Evolutionary conservation across 1,140 invertebrate species (phyloP).

Genomic region (Marisa cornuarietis): DNA sequence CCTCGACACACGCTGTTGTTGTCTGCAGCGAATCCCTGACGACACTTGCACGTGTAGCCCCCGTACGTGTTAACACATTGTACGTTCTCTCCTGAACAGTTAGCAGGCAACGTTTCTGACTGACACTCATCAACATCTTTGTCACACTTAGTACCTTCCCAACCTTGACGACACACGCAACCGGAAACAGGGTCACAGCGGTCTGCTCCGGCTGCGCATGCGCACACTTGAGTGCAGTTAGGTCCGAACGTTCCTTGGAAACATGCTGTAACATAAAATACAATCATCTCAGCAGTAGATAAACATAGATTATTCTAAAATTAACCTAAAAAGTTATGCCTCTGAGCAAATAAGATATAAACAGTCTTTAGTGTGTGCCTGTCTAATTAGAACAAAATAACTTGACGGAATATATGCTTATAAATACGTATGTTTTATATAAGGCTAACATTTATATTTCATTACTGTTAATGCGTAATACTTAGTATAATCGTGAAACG

Average conservation of each 20-base stretch:
- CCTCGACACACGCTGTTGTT: neutral
- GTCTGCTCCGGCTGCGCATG: slow-evolving; percentile 16
- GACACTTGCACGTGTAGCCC: slow-evolving; percentile 26
- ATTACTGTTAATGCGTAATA: no score
- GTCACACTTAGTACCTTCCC: slow-evolving; percentile 32
- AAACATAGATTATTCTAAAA: no score
- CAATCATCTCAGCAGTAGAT: no score
- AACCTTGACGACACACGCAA: slow-evolving; percentile 34
- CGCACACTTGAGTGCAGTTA: slow-evolving; percentile 26
- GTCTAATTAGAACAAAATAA: no score
- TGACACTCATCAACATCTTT: slow-evolving; percentile 30
- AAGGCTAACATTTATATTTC: no score
- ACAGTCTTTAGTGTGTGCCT: no score
- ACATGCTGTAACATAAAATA: slow-evolving; percentile 15
- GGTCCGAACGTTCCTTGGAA: slow-evolving; percentile 19
- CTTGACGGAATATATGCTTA: no score
- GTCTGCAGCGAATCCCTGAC: slow-evolving; percentile 2
- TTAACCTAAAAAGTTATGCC: no score
- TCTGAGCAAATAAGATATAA: no score
- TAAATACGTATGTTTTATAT: no score
- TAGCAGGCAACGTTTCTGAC: neutral
- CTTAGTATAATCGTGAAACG: no score
- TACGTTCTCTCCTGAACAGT: slow-evolving; percentile 19
- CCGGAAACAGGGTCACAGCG: slow-evolving; percentile 28
- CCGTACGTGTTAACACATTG: slow-evolving; percentile 28